Evolutionary conservation across 2,888 invertebrate species (phyloP), one percentile per base, ranked within the genome.

Genomic region (Noctuana brunneofusca): DNA sequence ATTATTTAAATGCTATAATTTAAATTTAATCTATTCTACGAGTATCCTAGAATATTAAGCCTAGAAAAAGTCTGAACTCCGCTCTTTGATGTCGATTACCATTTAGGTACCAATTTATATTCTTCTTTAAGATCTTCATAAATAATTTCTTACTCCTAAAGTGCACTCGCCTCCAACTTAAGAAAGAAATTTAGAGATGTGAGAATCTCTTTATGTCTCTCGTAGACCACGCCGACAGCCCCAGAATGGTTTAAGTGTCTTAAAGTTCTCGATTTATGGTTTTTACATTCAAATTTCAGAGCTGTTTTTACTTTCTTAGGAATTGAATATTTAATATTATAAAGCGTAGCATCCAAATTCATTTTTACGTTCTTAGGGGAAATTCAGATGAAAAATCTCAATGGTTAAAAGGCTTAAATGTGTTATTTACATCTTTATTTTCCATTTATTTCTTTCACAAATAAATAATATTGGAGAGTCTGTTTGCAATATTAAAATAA

Each of bases 301-400:
- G n/a, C 35, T n/a, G n/a, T n/a, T n/a, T 35, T 35, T 35, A 35
- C n/a, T 35, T n/a, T 35, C 35, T 35, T 35, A 35, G 35, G 35
- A 35, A 35, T 35, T 35, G 35, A 35, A 35, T 35, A 35, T 35
- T 35, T 35, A n/a, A 35, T n/a, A 35, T 35, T n/a, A 35, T 35
- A 35, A 35, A n/a, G n/a, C n/a, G n/a, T 35, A 0, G n/a, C 35
- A n/a, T n/a, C n/a, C 3, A 35, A 35, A 35, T 35, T 35, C n/a
- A 35, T 35, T 35, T n/a, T 3, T 35, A 35, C 2, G 3, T 35
- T 35, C 9, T 35, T 30, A 30, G 30, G 30, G 30, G 8, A 1
- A 9, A 30, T 30, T 8, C 9, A 30, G 30, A 30, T 24, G 24
- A 24, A 24, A 24, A 24, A 24, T 24, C 5, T 24, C 24, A 24